These are phyloP conservation scores for Sthenelais limicola DNA, from an alignment of 2,888 invertebrate species.

Conservation along the genomic window DNA sequence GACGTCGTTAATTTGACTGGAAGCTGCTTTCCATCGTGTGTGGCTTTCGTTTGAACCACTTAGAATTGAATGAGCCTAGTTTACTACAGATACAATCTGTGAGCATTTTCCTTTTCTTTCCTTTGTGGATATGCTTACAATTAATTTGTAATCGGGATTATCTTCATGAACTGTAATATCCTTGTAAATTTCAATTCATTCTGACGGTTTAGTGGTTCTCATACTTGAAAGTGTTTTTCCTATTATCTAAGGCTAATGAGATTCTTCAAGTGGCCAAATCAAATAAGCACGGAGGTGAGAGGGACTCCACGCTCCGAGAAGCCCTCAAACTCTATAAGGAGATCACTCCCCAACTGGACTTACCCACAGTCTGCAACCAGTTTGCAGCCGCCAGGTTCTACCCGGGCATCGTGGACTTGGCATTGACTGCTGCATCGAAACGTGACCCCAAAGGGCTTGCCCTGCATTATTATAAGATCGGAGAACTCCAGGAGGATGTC, in stretches of 20 bases:
- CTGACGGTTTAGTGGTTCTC: no score
- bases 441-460: slow-evolving; percentile 91
- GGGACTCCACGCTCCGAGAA: slow-evolving; percentile 78
- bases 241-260: slow-evolving; percentile 85
- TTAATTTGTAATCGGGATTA: no score
- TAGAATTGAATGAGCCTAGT: no score
- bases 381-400: slow-evolving; percentile 84
- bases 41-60: no score
- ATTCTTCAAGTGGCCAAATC: slow-evolving; percentile 85
- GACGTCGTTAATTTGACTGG: no score
- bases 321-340: slow-evolving; percentile 81
- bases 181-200: no score
- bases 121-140: no score
- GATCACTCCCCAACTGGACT: slow-evolving; percentile 88
- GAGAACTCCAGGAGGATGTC: slow-evolving; percentile 86
- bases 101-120: no score
- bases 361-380: slow-evolving; percentile 88
- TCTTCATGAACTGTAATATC: no score
- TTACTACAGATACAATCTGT: no score
- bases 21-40: no score
- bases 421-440: slow-evolving; percentile 86
- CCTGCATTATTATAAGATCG: slow-evolving; percentile 88
- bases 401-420: slow-evolving; percentile 90
- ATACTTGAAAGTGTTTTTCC: no score
- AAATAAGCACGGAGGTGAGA: slow-evolving; percentile 81